Conservation (phyloP, 2,797 vertebrate species). For the Neosalanx taihuensis region DNA sequence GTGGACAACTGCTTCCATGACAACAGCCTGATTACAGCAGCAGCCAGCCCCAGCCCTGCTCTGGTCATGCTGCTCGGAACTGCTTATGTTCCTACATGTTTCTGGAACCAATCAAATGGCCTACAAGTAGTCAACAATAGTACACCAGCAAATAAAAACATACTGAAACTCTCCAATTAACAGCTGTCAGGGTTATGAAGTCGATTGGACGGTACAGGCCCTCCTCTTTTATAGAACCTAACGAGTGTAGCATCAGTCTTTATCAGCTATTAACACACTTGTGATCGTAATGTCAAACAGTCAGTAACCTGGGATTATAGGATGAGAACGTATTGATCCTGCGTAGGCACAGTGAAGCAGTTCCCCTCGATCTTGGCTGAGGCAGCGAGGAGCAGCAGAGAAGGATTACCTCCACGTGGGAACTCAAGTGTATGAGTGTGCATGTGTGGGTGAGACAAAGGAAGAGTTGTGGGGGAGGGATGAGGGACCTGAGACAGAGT, state of each 20-base stretch:
- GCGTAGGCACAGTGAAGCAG: constrained; percentile 39
- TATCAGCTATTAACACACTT: too few relatives aligned
- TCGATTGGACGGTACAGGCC: not conserved
- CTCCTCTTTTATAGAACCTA: too few relatives aligned
- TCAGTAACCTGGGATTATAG: constrained; percentile 26
- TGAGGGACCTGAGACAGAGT: not conserved
- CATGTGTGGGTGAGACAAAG: constrained; percentile 7
- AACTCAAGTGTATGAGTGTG: not conserved
- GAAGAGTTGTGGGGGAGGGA: not conserved
- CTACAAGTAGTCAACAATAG: too few relatives aligned
- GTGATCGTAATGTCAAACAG: not conserved
- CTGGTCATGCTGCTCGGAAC: too few relatives aligned
- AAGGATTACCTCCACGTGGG: constrained; percentile 3
- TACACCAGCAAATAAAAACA: not conserved
- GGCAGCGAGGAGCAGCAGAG: constrained; percentile 28
- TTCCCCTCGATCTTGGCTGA: constrained; percentile 45
- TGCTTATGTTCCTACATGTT: too few relatives aligned
- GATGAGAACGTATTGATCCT: constrained; percentile 47
- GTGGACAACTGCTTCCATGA: constrained; percentile 60
- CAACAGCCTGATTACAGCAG: constrained; percentile 31
- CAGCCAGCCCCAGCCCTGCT: not conserved
- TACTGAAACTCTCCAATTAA: not conserved
- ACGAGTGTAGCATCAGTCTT: not conserved
- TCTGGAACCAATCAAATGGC: too few relatives aligned
- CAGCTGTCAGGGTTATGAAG: not conserved